These are phyloP conservation scores for Pelodytes ibericus DNA, from an alignment of 2,797 vertebrate genomes.

Conservation along the genomic window DNA sequence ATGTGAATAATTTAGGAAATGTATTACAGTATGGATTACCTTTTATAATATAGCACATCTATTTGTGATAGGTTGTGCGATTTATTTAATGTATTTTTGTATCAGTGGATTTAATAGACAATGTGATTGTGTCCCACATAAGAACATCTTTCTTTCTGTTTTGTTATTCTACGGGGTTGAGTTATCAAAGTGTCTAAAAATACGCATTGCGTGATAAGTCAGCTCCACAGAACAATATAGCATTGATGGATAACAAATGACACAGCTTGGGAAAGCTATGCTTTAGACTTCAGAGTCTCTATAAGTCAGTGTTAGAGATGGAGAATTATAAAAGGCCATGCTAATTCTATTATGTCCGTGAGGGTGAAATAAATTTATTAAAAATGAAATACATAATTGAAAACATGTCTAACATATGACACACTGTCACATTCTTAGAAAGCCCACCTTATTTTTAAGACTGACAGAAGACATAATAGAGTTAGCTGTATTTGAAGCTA, in stretches of 20 bases:
- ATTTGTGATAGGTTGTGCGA: neutral
- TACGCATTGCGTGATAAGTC: constrained; percentile 42
- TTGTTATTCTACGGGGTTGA: constrained; percentile 33
- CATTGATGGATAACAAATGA: constrained; percentile 26
- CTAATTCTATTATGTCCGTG: neutral
- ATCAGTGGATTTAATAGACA: neutral
- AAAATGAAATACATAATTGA: constrained; percentile 9
- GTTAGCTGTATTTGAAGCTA: neutral
- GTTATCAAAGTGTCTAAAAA: constrained; percentile 28
- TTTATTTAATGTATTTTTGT: neutral
- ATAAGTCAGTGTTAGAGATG: constrained; percentile 5
- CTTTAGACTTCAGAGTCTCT: constrained; percentile 2
- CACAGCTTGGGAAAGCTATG: constrained; percentile 26
- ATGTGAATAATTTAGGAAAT: too few species aligned
- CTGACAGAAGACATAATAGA: constrained; percentile 20
- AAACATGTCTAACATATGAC: constrained; percentile 15
- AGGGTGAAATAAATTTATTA: constrained; percentile 4
- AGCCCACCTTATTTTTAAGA: constrained; percentile 6
- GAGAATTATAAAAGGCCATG: neutral
- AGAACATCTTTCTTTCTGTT: constrained; percentile 30
- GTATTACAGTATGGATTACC: too few species aligned
- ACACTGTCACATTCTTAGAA: constrained; percentile 34
- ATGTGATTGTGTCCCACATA: constrained; percentile 18
- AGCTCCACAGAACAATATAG: constrained; percentile 25
- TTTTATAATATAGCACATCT: too few species aligned